A percentile compares a stretch with the other conserved stretches of the same genome.
These are phyloP conservation scores for Addax nasomaculatus DNA, from an alignment of 2,113 vertebrate genomes.

Conservation along the genomic window DNA sequence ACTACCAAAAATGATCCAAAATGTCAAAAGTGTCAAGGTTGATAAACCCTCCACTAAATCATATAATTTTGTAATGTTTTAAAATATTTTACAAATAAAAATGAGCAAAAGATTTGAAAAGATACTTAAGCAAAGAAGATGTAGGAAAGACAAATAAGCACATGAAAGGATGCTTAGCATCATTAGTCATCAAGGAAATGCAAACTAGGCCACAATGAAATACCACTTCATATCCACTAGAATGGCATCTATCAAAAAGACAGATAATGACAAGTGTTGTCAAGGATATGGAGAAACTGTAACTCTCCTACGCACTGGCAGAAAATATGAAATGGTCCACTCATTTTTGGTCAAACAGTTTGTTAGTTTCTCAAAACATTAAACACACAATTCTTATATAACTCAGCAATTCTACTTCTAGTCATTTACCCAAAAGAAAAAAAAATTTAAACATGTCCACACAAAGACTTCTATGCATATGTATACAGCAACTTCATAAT, in stretches of 20 bases:
- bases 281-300: not conserved
- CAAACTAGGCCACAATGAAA: not conserved
- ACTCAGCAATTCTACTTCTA: not conserved
- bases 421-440: not conserved
- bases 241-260: not conserved
- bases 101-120: not conserved
- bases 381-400: not conserved
- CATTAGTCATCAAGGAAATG: not conserved
- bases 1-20: not conserved
- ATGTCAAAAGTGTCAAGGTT: not conserved
- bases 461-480: not conserved
- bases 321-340: not conserved
- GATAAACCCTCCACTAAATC: not conserved
- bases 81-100: not conserved
- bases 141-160: not conserved
- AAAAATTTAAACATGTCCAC: not conserved
- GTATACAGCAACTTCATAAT: not conserved
- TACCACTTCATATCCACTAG: not conserved
- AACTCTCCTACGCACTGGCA: not conserved
- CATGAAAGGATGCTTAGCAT: not conserved
- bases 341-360: not conserved
- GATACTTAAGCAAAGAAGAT: not conserved
- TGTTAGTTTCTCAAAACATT: not conserved
- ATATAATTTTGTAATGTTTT: not conserved
- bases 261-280: not conserved